phyloP scores from a whole-genome alignment of 2,797 vertebrate species.

The Diceros bicornis region DNA sequence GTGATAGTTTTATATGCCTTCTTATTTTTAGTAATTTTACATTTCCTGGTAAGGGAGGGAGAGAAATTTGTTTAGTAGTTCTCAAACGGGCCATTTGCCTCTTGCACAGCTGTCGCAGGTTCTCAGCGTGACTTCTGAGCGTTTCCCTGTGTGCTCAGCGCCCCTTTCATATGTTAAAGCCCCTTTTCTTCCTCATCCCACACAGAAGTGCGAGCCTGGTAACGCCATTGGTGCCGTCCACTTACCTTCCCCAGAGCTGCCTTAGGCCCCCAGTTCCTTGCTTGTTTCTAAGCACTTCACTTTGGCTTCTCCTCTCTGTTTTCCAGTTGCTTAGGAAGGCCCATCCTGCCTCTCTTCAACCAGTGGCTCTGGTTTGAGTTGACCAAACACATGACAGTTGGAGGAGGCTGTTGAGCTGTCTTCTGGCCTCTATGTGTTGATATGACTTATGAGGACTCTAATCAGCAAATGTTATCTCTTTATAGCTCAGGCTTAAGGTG shows the following conservation, averaged over 20 bases:
- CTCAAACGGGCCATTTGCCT: constrained; percentile 72
- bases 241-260: background rate
- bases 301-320: background rate
- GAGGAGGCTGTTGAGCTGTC: background rate
- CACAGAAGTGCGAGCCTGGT: constrained; percentile 58
- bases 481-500: background rate
- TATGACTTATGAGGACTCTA: constrained; percentile 43
- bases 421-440: background rate
- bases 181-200: background rate
- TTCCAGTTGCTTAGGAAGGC: constrained; percentile 20
- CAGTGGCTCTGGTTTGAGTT: background rate
- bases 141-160: constrained; percentile 8
- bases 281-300: constrained; percentile 2
- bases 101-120: background rate
- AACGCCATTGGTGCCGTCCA: constrained; percentile 53
- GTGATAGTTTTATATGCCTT: constrained; percentile 72
- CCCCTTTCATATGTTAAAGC: constrained; percentile 23
- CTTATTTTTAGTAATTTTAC: constrained; percentile 78
- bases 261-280: background rate
- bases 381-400: background rate
- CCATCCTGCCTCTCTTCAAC: background rate
- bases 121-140: constrained; percentile 48
- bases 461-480: constrained; percentile 25
- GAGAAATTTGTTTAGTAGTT: constrained; percentile 72
- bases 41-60: constrained; percentile 73